Percentiles rank a stretch among this genome's conserved stretches.
Conservation (phyloP, 2,797 vertebrate genomes). For the Rhadinocentrus ornatus region DNA sequence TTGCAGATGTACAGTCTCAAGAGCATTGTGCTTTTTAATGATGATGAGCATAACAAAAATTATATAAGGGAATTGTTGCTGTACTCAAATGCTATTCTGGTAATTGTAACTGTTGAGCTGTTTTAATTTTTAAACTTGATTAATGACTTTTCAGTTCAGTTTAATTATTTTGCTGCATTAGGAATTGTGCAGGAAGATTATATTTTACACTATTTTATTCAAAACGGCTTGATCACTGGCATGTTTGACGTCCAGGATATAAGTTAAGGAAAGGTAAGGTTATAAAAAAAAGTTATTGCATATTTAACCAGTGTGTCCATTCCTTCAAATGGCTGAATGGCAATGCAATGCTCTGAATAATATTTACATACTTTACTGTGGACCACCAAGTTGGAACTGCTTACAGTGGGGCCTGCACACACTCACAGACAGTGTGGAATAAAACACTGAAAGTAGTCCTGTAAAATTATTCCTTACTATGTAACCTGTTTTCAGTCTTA, state of each 20-base stretch:
- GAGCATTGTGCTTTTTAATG: conserved; percentile 20
- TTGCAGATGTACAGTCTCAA: background rate
- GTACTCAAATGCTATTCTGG: conserved; percentile 34
- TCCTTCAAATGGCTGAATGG: conserved; percentile 48
- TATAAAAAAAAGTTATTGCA: background rate
- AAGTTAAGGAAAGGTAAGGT: background rate
- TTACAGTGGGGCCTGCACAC: conserved; percentile 48
- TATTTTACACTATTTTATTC: background rate
- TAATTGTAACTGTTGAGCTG: conserved; percentile 42
- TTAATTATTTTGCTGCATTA: conserved; percentile 2
- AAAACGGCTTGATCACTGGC: background rate
- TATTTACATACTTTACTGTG: conserved; percentile 72
- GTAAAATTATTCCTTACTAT: conserved; percentile 39
- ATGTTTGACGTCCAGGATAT: background rate
- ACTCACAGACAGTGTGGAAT: conserved; percentile 24
- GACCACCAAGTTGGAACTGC: conserved; percentile 68
- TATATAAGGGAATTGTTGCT: conserved; percentile 23
- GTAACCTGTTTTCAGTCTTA: conserved; percentile 38
- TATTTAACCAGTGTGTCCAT: conserved; percentile 12
- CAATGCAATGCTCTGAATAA: conserved; percentile 57
- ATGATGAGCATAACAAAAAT: conserved; percentile 32
- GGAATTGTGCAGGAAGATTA: background rate
- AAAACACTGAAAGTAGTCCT: conserved; percentile 33
- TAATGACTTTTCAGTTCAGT: conserved; percentile 14
- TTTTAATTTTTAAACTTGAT: conserved; percentile 29